Evolutionary conservation across 2,888 invertebrate species (phyloP).

Genomic region (Eubasilissa splendida): DNA sequence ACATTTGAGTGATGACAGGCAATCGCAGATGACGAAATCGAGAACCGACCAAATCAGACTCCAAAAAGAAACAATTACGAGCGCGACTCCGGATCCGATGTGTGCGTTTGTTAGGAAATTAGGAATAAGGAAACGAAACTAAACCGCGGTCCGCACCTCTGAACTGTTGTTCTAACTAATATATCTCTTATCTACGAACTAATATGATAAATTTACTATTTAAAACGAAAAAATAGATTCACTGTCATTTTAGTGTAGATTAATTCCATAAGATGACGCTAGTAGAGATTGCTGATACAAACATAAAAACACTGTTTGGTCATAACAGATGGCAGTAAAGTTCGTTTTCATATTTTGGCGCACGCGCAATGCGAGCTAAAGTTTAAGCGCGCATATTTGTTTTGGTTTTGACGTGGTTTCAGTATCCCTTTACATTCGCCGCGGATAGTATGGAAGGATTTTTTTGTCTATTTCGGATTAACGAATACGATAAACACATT

Average conservation of each 20-base stretch:
- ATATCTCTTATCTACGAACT: too few relatives aligned
- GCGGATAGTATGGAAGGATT: slow-evolving; percentile 8
- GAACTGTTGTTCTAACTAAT: too few relatives aligned
- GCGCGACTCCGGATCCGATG: not conserved
- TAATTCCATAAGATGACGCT: not conserved
- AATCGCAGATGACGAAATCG: slow-evolving; percentile 2
- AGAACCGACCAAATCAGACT: not conserved
- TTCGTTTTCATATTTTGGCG: not conserved
- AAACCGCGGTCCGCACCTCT: too few relatives aligned
- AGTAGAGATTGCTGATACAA: not conserved
- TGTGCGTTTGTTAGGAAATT: not conserved
- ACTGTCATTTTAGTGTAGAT: too few relatives aligned
- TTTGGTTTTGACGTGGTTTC: slow-evolving; percentile 43
- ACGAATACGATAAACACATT: slow-evolving; percentile 4
- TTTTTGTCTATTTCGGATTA: slow-evolving; percentile 1
- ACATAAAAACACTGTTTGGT: not conserved
- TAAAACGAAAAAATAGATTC: too few relatives aligned
- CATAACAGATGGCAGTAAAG: not conserved
- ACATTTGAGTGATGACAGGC: not conserved
- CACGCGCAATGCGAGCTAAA: slow-evolving; percentile 11
- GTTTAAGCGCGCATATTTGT: slow-evolving; percentile 40
- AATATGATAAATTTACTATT: too few relatives aligned
- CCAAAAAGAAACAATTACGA: slow-evolving; percentile 16
- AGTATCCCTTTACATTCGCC: slow-evolving; percentile 34
- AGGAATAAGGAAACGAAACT: too few relatives aligned